Conservation (phyloP, 2,888 invertebrate species). For the Gari tellinella region DNA sequence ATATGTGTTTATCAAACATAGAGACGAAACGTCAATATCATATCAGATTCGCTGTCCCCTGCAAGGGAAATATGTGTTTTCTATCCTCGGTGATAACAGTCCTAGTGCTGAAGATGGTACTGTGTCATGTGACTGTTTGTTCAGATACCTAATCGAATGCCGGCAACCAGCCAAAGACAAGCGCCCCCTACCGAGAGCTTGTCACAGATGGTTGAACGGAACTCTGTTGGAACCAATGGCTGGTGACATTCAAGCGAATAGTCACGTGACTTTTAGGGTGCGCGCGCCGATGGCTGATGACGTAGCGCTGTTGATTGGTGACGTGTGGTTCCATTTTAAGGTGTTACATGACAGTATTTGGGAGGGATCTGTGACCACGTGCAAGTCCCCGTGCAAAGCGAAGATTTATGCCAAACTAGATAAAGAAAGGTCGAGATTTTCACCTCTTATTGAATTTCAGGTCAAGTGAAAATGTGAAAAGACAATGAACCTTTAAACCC, state of each 20-base stretch:
- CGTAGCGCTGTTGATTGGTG: conserved; percentile 79
- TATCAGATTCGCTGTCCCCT: conserved; percentile 80
- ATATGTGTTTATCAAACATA: conserved; percentile 75
- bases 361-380: conserved; percentile 75
- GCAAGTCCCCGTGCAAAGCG: conserved; percentile 67
- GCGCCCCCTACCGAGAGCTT: conserved; percentile 77
- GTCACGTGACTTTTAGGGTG: conserved; percentile 77
- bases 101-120: conserved; percentile 65
- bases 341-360: conserved; percentile 76
- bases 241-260: conserved; percentile 76
- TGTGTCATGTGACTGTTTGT: conserved; percentile 75
- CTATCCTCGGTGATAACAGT: conserved; percentile 73
- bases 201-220: conserved; percentile 79
- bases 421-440: conserved; percentile 73
- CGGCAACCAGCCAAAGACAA: conserved; percentile 75
- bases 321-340: conserved; percentile 80
- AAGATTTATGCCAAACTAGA: conserved; percentile 77
- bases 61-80: conserved; percentile 81
- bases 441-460: conserved; percentile 78
- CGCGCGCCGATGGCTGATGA: conserved; percentile 79
- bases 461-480: conserved; percentile 57
- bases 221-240: conserved; percentile 78
- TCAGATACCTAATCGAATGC: conserved; percentile 80
- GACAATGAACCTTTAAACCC: background rate
- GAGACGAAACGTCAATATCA: conserved; percentile 75